phyloP scores from a whole-genome alignment of 2,797 vertebrate genomes.

The Lepus oiostolus region DNA sequence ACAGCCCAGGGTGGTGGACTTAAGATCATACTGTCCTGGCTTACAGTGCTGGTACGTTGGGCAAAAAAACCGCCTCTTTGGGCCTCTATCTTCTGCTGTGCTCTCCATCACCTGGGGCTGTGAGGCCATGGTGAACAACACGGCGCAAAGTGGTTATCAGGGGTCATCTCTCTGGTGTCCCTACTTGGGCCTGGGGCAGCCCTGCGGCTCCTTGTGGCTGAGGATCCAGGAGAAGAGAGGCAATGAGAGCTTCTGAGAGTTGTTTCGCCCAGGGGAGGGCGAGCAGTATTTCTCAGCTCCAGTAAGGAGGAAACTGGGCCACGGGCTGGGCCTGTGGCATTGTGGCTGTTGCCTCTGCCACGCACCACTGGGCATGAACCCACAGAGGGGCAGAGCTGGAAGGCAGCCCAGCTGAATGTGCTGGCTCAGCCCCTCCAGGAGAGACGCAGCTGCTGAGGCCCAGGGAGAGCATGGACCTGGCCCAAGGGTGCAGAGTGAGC shows the following conservation, averaged over 20 bases:
- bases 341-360: constrained; percentile 16
- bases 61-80: background rate
- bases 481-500: background rate
- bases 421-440: background rate
- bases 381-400: constrained; percentile 26
- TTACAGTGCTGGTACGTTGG: background rate
- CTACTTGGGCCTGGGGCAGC: background rate
- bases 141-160: background rate
- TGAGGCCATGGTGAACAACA: background rate
- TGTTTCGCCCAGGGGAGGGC: background rate
- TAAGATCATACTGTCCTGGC: background rate
- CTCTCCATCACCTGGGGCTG: background rate
- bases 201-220: background rate
- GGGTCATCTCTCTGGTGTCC: background rate
- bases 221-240: constrained; percentile 2
- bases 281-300: constrained; percentile 19
- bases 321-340: background rate
- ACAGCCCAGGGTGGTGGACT: background rate
- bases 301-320: constrained; percentile 45
- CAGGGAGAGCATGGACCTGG: background rate
- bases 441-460: background rate
- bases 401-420: background rate
- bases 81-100: background rate
- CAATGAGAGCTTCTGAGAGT: background rate
- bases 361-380: constrained; percentile 30